phyloP scores from a whole-genome alignment of 2,113 vertebrate genomes.

The Megaptera novaeangliae region DNA sequence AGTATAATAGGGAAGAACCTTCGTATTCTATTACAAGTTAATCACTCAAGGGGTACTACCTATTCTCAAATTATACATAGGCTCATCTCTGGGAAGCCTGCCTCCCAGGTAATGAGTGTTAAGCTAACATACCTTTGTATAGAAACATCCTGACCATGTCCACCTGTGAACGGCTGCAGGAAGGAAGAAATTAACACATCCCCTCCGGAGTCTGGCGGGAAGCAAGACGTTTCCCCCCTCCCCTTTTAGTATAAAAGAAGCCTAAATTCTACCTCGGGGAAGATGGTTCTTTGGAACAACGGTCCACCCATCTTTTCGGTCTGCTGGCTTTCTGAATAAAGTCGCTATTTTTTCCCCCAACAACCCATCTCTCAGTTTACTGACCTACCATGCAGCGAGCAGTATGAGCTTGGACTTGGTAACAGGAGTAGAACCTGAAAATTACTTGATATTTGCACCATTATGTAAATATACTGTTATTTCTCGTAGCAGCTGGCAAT shows the following conservation, averaged over 20 bases:
- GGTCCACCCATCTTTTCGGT: background rate
- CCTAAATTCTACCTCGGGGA: background rate
- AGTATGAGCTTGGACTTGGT: background rate
- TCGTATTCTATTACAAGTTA: background rate
- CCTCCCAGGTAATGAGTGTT: background rate
- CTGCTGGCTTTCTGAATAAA: background rate
- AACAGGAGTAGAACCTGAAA: constrained; percentile 13
- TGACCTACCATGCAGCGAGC: background rate
- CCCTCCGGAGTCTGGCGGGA: background rate
- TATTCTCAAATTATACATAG: background rate
- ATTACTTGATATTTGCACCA: constrained; percentile 27
- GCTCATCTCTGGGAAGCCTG: background rate
- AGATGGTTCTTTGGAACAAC: background rate
- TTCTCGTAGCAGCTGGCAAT: constrained; percentile 20
- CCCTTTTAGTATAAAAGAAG: background rate
- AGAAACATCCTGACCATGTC: background rate
- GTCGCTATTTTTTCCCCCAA: background rate
- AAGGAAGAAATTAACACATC: background rate
- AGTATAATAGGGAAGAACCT: background rate
- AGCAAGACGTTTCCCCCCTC: background rate
- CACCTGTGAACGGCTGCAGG: background rate
- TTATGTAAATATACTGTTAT: background rate
- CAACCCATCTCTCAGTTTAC: background rate
- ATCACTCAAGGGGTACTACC: background rate
- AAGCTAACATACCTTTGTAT: background rate